A percentile compares a stretch with the other conserved stretches of the same genome.
Evolutionary conservation across 35 echinoderm and acorn worm genomes (phyloP).

Genomic region (Apostichopus japonicus): DNA sequence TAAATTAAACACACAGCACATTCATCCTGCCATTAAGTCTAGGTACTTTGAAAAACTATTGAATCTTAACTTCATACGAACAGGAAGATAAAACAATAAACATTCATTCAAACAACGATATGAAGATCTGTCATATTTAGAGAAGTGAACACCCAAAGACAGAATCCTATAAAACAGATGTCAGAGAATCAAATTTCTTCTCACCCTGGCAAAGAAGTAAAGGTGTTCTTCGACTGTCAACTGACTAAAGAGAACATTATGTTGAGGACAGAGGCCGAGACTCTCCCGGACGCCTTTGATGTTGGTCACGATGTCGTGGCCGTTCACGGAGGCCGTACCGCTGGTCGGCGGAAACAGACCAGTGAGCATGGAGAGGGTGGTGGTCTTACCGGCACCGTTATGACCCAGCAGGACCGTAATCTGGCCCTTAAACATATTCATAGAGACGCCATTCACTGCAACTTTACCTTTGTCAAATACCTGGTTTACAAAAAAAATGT

Average conservation of each 20-base stretch:
- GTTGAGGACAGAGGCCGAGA: slow-evolving; percentile 86
- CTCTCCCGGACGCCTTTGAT: slow-evolving; percentile 70
- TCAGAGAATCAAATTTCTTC: neutral
- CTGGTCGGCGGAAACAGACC: slow-evolving; percentile 68
- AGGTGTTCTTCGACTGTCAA: slow-evolving; percentile 86
- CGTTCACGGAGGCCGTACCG: slow-evolving; percentile 74
- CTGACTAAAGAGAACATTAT: slow-evolving; percentile 74
- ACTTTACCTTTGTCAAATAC: slow-evolving; percentile 57
- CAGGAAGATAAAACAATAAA: too few relatives aligned
- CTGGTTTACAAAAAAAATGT: neutral
- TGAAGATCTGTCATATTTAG: neutral
- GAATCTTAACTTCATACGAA: too few relatives aligned
- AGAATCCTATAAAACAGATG: neutral
- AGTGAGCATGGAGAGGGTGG: slow-evolving; percentile 86
- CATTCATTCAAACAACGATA: neutral
- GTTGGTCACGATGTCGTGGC: slow-evolving; percentile 61
- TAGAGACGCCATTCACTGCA: slow-evolving; percentile 66
- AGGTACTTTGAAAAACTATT: too few relatives aligned
- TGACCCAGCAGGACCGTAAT: slow-evolving; percentile 84
- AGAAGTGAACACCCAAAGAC: neutral
- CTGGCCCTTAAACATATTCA: slow-evolving; percentile 86
- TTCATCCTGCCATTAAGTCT: too few relatives aligned
- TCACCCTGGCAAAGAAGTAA: slow-evolving; percentile 87
- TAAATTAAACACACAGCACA: too few relatives aligned
- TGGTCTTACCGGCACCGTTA: slow-evolving; percentile 90